A percentile compares a stretch with the other conserved stretches of the same genome.
Evolutionary conservation across 2,797 vertebrate species (phyloP).

Genomic region (Cirrhinus molitorella): DNA sequence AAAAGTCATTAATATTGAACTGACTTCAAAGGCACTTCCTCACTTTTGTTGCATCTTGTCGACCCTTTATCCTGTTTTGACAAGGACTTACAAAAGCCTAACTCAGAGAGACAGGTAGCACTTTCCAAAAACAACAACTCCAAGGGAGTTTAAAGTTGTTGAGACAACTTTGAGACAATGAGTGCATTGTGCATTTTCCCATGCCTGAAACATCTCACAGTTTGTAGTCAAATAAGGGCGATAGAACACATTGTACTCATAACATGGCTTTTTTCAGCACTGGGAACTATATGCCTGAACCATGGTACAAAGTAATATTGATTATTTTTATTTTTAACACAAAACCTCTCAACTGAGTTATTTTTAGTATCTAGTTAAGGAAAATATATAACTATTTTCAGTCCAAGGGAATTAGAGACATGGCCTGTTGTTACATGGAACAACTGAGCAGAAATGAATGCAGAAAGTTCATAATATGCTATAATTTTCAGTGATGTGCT

Average conservation of each 20-base stretch:
- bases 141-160: conserved; percentile 27
- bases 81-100: conserved; percentile 41
- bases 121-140: conserved; percentile 59
- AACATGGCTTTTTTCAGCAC: background rate
- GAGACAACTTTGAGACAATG: conserved; percentile 41
- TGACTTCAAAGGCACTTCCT: conserved; percentile 49
- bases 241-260: conserved; percentile 31
- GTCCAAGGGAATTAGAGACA: background rate
- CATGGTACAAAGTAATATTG: background rate
- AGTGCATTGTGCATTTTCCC: conserved; percentile 38
- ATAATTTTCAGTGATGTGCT: background rate
- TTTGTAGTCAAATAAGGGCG: conserved; percentile 24
- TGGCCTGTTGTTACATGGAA: background rate
- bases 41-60: conserved; percentile 33
- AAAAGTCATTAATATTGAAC: background rate
- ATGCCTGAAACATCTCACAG: conserved; percentile 1
- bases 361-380: background rate
- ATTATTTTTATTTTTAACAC: background rate
- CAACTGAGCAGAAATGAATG: background rate
- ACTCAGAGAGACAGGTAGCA: conserved; percentile 31
- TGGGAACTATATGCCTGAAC: background rate
- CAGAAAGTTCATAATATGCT: background rate
- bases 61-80: conserved; percentile 47
- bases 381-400: background rate
- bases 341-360: background rate